phyloP scores from a whole-genome alignment of 2,113 vertebrate genomes.

The Illadopsis cleaveri region DNA sequence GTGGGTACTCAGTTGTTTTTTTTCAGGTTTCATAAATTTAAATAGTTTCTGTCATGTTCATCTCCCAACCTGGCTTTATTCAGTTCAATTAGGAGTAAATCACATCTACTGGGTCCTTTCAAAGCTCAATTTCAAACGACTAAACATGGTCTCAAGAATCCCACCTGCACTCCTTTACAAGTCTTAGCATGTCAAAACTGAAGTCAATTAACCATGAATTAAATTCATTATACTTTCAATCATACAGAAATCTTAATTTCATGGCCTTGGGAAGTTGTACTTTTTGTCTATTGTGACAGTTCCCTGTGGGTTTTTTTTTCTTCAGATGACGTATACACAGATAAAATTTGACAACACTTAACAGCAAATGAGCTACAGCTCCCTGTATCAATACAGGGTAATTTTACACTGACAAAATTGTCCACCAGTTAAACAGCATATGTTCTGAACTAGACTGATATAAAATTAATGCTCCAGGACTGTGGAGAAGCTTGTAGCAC shows the following conservation, averaged over 20 bases:
- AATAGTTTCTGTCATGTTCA: background rate
- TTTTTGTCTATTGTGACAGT: background rate
- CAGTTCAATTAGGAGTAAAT: background rate
- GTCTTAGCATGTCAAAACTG: background rate
- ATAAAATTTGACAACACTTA: background rate
- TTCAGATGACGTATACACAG: background rate
- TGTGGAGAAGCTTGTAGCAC: slow-evolving; percentile 1
- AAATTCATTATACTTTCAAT: background rate
- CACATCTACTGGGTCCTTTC: background rate
- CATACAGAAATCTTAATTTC: background rate
- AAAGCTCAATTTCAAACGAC: background rate
- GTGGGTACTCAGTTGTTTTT: accelerated
- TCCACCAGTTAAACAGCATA: background rate
- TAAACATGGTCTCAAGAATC: background rate
- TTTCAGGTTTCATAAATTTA: background rate
- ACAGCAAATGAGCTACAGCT: background rate
- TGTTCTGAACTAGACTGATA: background rate
- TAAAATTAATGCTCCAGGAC: background rate
- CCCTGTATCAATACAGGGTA: background rate
- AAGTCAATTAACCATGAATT: background rate
- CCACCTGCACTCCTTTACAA: background rate
- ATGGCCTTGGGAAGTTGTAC: background rate
- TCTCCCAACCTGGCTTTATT: background rate
- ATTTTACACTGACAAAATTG: background rate
- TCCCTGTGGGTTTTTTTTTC: background rate